Evolutionary conservation across 2,888 invertebrate genomes (phyloP).

Genomic region (Syrista parreyssii): DNA sequence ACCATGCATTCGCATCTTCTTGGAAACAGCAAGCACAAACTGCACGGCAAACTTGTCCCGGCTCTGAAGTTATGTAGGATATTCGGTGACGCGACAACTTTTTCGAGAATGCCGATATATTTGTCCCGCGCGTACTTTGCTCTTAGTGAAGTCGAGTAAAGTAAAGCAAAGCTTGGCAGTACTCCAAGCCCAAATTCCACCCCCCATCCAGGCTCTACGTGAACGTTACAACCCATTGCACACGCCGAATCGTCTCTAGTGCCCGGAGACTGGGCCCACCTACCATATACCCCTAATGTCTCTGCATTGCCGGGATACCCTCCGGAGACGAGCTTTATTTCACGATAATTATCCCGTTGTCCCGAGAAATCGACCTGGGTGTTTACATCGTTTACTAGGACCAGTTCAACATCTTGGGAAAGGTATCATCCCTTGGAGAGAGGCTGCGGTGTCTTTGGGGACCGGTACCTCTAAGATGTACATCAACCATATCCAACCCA

Average conservation of each 20-base stretch:
- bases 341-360: constrained; percentile 44
- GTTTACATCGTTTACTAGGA: constrained; percentile 1
- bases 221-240: constrained; percentile 58
- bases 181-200: constrained; percentile 56
- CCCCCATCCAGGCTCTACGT: constrained; percentile 35
- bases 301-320: constrained; percentile 32
- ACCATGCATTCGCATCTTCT: not conserved
- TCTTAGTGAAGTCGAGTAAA: constrained; percentile 50
- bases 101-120: constrained; percentile 58
- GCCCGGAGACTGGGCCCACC: constrained; percentile 49
- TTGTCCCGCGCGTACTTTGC: constrained; percentile 48
- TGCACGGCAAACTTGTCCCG: constrained; percentile 38
- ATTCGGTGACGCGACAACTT: constrained; percentile 59
- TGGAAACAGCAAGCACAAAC: constrained; percentile 5
- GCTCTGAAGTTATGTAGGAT: constrained; percentile 50
- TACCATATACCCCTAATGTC: constrained; percentile 46
- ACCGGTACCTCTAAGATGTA: not conserved
- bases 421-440: not conserved
- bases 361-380: not conserved
- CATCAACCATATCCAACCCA: not conserved
- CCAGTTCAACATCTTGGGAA: constrained; percentile 27
- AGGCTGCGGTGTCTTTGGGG: not conserved
- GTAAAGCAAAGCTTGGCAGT: constrained; percentile 58
- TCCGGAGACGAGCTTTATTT: constrained; percentile 31
- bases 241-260: constrained; percentile 58